These are phyloP conservation scores for Syndactyla subalaris DNA, from an alignment of 2,797 vertebrate species.

Conservation along the genomic window DNA sequence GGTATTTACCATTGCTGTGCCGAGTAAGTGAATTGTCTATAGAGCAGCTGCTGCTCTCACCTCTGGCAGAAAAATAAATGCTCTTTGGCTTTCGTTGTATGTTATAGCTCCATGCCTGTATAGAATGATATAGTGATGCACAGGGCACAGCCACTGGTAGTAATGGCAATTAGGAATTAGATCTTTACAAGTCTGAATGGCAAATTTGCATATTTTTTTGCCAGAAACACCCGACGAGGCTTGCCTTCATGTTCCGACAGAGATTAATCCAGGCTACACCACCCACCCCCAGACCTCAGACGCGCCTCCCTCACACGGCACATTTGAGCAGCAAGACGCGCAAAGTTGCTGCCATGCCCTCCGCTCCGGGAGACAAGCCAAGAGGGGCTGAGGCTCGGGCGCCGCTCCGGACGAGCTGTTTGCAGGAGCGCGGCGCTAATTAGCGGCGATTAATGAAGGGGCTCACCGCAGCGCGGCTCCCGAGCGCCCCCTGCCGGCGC, in stretches of 20 bases:
- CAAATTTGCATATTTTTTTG: neutral
- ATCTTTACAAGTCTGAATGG: neutral
- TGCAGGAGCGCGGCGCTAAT: accelerated
- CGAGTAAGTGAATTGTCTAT: neutral
- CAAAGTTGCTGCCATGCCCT: neutral
- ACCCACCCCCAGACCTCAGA: neutral
- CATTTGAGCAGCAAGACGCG: neutral
- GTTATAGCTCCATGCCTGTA: neutral
- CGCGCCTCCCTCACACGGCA: neutral
- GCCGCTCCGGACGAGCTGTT: accelerated
- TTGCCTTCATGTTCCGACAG: neutral
- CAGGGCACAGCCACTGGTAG: neutral
- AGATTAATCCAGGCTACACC: neutral
- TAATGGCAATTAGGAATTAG: neutral
- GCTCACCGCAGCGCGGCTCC: neutral
- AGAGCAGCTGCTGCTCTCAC: neutral
- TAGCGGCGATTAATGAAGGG: accelerated
- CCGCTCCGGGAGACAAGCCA: neutral
- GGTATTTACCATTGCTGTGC: neutral
- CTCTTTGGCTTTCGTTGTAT: neutral
- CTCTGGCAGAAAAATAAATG: neutral
- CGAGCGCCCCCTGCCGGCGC: constrained; percentile 51
- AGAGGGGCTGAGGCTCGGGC: neutral
- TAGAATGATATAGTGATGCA: neutral
- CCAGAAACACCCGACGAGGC: neutral